Base-by-base conservation (phyloP, 2,888 invertebrate species). In the Diogma glabrata region DNA sequence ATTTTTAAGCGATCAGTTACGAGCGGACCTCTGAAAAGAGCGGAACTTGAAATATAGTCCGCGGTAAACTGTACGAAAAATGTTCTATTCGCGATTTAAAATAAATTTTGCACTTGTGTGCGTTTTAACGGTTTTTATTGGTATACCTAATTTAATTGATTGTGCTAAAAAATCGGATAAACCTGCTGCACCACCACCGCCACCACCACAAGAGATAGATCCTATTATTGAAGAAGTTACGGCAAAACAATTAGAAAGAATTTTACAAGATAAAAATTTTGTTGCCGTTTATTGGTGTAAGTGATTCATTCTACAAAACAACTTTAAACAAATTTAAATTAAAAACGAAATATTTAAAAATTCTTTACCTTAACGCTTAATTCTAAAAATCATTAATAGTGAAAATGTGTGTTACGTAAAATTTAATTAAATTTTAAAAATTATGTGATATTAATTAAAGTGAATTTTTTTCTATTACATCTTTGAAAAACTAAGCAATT, bases 271-370 rank as follows among this genome's bases (percentile, higher is more conserved):
- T 63, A 89, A 90, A 81, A 90, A 90, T 75, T 90, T 87, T 78
- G 89, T 92, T 71, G 91, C 91, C 70, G 91, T 91, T 74, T 91
- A 87, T 76, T 92, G 91, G 89, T 92, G 91, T 92, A 86, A 91
- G 91, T 89, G 76, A 23, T 5, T 23, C 36, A 40, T 6, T 14
- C n/a, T 16, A 28, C 14, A 16, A 20, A 45, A 38, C n/a, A 24
- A 24, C 6, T 24, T 9, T 24, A 7, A 7, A 24, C 24, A 24
- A 24, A 9, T 24, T 6, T 7, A 24, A 24, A 9, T 24, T 6
- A 7, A 7, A 9, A 24, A 24, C 6, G 9, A 46, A 46, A 46
- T 26, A 16, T 26, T 46, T 14, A 26, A 46, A 46, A 46, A 46
- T 26, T n/a, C n/a, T n/a, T n/a, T n/a, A n/a, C n/a, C n/a, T n/a